A percentile compares a stretch with the other conserved stretches of the same genome.
These are phyloP conservation scores for Hozukius guyotensis DNA, from an alignment of 2,797 vertebrate species.

Conservation along the genomic window DNA sequence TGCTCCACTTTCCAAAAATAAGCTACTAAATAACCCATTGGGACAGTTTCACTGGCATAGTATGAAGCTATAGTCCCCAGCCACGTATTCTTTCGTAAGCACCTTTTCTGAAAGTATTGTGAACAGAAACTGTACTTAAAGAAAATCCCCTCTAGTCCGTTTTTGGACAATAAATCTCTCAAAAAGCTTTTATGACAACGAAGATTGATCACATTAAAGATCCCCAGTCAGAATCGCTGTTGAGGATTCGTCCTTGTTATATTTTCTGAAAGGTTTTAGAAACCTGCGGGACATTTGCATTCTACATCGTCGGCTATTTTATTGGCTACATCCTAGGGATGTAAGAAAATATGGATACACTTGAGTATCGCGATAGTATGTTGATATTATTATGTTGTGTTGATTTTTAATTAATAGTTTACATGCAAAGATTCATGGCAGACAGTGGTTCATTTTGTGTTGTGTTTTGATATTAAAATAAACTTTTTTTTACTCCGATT, in stretches of 20 bases:
- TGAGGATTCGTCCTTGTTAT: not conserved
- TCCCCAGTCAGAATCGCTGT: not conserved
- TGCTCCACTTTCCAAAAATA: conserved; percentile 66
- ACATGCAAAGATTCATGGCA: accelerated
- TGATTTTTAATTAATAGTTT: too few species aligned
- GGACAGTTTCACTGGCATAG: conserved; percentile 31
- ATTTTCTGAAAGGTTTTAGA: not conserved
- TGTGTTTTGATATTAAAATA: too few species aligned
- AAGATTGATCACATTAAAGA: not conserved
- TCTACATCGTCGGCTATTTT: not conserved
- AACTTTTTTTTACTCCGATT: accelerated
- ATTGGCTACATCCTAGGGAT: too few species aligned
- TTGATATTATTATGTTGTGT: too few species aligned
- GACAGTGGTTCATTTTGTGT: too few species aligned
- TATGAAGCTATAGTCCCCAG: conserved; percentile 22
- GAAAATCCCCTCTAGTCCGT: not conserved
- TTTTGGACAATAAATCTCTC: not conserved
- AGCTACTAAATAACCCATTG: conserved; percentile 64
- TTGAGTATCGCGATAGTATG: too few species aligned
- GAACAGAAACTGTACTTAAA: not conserved
- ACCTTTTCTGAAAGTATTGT: conserved; percentile 28
- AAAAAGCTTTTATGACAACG: not conserved
- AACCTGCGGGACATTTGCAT: not conserved
- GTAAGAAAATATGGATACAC: too few species aligned
- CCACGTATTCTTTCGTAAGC: conserved; percentile 8